Base-by-base conservation (phyloP, 1,140 invertebrate species). In the Agraylea sexmaculata region DNA sequence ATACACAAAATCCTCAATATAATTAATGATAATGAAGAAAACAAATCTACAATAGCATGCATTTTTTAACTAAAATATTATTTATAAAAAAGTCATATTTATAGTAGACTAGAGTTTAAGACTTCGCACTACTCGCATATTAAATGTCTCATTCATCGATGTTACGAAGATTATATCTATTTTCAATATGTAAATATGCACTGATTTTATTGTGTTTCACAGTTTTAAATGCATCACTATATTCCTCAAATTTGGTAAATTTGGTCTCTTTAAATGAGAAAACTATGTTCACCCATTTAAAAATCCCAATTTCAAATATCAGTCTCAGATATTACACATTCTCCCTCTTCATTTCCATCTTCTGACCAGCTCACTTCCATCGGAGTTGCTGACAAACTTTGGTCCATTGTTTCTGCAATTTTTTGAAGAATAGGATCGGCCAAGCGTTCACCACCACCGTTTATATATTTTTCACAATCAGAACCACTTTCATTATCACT, bases 331-430 rank as follows among this genome's bases (percentile, higher is more conserved):
- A 46, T 39, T 7, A 42, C 30, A 25, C 45, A 27, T 38, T 62
- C 59, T 21, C 51, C 57, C 45, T 64, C 62, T 32, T 64, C 61
- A 40, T 62, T 58, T 21, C 51, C 57, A 46, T 64, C 62, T 32
- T 64, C 61, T 10, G 60, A 64, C 62, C 62, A 64, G 45, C 62
- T 64, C 4, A 64, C 59, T 42, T 64, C 62, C 62, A 64, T 64
- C 4, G 62, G 62, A 1, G 62, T 64, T 8, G 55, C 55, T 21
- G 50, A 51, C 25, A 63, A 40, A 43, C 53, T 56, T 23, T 51
- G 47, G 10, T 35, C 39, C 29, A 50, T 41, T 2, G 20, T 44
- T 27, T 50, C 45, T 2, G 48, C 48, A 4, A 50, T 46, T 40
- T 46, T 50, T 40, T 41, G 38, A 13, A 50, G 35, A 1, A 41